Evolutionary conservation across 2,113 vertebrate species (phyloP), one percentile per base, ranked within the genome.

Genomic region (Bostrychus sinensis): DNA sequence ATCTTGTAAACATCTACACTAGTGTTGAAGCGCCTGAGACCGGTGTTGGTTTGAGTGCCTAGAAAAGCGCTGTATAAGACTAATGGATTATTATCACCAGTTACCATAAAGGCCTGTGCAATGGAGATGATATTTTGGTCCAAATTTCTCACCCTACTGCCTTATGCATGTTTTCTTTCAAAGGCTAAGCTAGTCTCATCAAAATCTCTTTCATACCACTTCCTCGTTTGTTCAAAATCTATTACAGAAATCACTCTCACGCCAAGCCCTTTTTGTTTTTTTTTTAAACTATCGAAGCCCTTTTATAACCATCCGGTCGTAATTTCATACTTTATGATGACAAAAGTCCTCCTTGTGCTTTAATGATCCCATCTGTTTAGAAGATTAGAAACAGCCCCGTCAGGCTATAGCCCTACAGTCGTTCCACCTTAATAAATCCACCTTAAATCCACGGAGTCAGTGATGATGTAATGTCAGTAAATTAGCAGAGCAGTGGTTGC

Each of bases 171-270:
- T 32, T 32, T 32, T 1, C 5, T 32, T 60, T 59, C 62, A 20
- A 64, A 50, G 54, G 45, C 30, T 5, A 56, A 70, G 75, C 70
- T 62, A 1, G 43, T 65, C 23, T 55, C 68, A 77, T 79, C n/a
- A 77, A 54, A 56, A 46, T 63, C 7, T n/a, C 63, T 54, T 82
- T 63, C 41, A 70, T 62, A 56, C 85, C 75, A 78, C 78, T 75
- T 80, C 74, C 61, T 43, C 16, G 66, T 65, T 50, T 46, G 56
- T 76, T 81, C 55, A 62, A 34, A 66, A 70, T 71, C 72, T 46
- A 34, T 37, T 46, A 72, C n/a, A 48, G 56, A 37, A 70, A 78
- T 43, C 10, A 14, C 55, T 70, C 60, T 51, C 36, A 62, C 46
- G 59, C 51, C 67, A 4, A 41, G 19, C 20, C 67, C 19, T 54